Evolutionary conservation across 2,888 invertebrate genomes (phyloP), one percentile per base, ranked within the genome.

Genomic region (Argynnis bischoffii): DNA sequence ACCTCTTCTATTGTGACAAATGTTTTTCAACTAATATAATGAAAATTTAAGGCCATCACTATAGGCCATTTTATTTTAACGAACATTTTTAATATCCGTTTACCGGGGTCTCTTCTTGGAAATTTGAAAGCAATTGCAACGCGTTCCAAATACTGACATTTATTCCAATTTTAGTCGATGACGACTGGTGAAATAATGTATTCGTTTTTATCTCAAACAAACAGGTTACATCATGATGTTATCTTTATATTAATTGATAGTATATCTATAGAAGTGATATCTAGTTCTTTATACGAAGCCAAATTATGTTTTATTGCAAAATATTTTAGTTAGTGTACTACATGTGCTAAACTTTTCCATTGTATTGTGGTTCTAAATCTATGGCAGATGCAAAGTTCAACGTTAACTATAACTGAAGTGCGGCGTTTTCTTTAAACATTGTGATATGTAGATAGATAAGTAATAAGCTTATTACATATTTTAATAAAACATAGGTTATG

Each of bases 211-310:
- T 69, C 55, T 46, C 57, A 59, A 66, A 21, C 63, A 69, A 66
- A 66, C 69, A 69, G 54, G 57, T 63, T 59, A 69, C 66, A 63
- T 63, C 63, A 57, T 48, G 59, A 69, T 63, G 51, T 66, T 69
- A 69, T 67, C 69, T 60, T 48, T 63, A 63, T 69, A 69, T 67
- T 69, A 69, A 69, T 69, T 69, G 63, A 69, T 66, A 69, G 51
- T 50, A 65, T 69, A 69, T 69, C 69, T 55, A 54, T 60, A 51
- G 18, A 63, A 59, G 16, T 57, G 59, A 51, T 66, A 67, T 66
- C 59, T 60, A 26, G 13, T 57, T 65, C 51, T 65, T 59, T 59
- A 65, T n/a, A 59, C 53, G 53, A 46, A 46, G 18, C 50, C 48
- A 64, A 55, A 64, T 64, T 64, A 35, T 26, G 47, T 55, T 46